Base-by-base conservation (phyloP, 2,113 vertebrate genomes). In the Phalacrocorax carbo region DNA sequence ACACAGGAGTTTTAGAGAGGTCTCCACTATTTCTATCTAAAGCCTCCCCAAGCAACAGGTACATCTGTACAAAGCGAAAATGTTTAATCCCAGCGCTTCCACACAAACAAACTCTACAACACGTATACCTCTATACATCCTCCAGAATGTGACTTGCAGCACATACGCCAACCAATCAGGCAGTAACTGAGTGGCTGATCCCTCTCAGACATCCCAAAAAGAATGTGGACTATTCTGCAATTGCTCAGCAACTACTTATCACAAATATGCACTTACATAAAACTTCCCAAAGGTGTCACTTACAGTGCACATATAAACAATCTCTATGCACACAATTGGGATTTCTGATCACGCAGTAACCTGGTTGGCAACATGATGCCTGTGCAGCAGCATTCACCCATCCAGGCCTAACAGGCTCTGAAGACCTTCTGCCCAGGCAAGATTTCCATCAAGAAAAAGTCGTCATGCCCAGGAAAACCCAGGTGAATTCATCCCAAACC, bases 91-190 rank as follows among this genome's bases (percentile, higher is more conserved):
- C 29, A 26, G 68, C 4, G 2, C 44, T 71, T 88, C 62, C 61
- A 69, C 0, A 0, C 21, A 78, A 73, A 65, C 44, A 62, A 68
- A 76, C 60, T 73, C 76, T 15, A 52, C 54, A 81, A 65, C 46
- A 64, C 26, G 4, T 0, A 4, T 20, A 66, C 27, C 61, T 51
- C 55, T 25, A 27, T 14, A n/a, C n/a, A 42, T 48, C 34, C 62
- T 76, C 49, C 49, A 77, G 64, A 80, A 60, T 1, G 7, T 11
- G 57, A 92, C 40, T 65, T 16, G 3, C 34, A 42, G 70, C 48
- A 68, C 61, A 38, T 2, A 26, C 0, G 2, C 21, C 65, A 83
- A 65, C 7, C 79, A 55, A 5, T 8, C 1, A 1, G 26, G 34
- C 58, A 58, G 82, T 15, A 42, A 62, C 20, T 16, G 32, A 87